Base-by-base conservation (phyloP, 2,888 invertebrate genomes). In the Lumbricus terrestris region DNA sequence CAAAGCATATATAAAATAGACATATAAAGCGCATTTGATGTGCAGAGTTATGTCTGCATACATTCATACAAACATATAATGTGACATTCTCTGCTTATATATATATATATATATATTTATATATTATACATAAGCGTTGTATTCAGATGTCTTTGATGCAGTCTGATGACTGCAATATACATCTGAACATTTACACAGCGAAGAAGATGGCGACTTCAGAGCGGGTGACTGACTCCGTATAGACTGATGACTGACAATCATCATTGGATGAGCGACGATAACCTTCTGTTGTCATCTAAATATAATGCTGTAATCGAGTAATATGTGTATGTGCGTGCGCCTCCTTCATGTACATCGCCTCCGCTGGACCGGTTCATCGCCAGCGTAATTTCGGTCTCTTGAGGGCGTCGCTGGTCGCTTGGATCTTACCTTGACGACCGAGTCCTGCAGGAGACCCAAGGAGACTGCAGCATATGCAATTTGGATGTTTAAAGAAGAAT, bases 221-320 rank as follows among this genome's bases (percentile, higher is more conserved):
- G 40, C 40, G 15, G 40, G 40, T 11, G 47, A 6, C 23, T 47
- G 47, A 47, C 47, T 47, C 20, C 23, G 23, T 1, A 47, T 16
- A 3, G 23, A n/a, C n/a, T n/a, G 11, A n/a, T n/a, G 69, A 13
- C 69, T 69, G 69, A 69, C 69, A 69, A 69, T 69, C 69, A 69
- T 69, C 69, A n/a, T n/a, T n/a, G 69, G 29, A n/a, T 69, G 69
- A 69, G n/a, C 69, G 69, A n/a, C 16, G n/a, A 69, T 69, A 69
- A 69, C 69, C 69, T n/a, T 69, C n/a, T 69, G n/a, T 69, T 69
- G 69, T 69, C n/a, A n/a, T n/a, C n/a, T 16, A n/a, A n/a, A n/a
- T n/a, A 69, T 69, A 69, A 69, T 69, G 69, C 69, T 69, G 69
- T 69, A 69, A 69, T 69, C n/a, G 69, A 69, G 69, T 69, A n/a